Base-by-base conservation (phyloP, 2,113 vertebrate species). In the Platycercus adscitus region DNA sequence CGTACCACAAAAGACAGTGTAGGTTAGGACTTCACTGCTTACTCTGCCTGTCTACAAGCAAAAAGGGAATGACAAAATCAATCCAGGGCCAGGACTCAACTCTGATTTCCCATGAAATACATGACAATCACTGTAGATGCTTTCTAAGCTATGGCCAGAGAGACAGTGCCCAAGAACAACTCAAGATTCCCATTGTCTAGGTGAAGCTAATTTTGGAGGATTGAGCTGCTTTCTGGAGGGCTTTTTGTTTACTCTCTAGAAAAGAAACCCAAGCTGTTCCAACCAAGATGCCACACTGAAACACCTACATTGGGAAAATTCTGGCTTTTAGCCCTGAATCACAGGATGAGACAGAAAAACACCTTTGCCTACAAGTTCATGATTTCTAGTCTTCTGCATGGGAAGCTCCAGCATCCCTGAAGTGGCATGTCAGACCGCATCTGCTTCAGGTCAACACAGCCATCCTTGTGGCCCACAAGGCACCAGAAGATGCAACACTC, bases 1-100 rank as follows among this genome's bases (percentile, higher is more conserved):
- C 2, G 0, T 41, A 56, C 25, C 3, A 3, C 25, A 33, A 50
- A 10, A 10, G 26, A 19, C 0, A 1, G 11, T 0, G 3, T 47
- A n/a, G 25, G 11, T 52, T 10, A 46, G 37, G 35, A 37, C 43
- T 58, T 72, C 13, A 3, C 18, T 68, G 52, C 33, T 68, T 39
- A 16, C 4, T 47, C 73, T 44, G 26, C 16, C 70, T 50, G 16
- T 15, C 35, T 39, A 50, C 17, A 39, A 10, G 23, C 26, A 65
- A 65, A 83, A 86, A 14, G 13, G 4, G 3, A 29, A 35, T 7
- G 14, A 31, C 14, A 1, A 81, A 61, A 35, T 21, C 19, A 39
- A 2, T 10, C 29, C 49, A 43, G 33, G 19, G 39, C 18, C 47
- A 52, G 35, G 24, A 31, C 25, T 79, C 28, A 25, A 29, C 21